Evolutionary conservation across 2,888 invertebrate genomes (phyloP), one percentile per base, ranked within the genome.

Genomic region (Drosophila cyrtoloma): DNA sequence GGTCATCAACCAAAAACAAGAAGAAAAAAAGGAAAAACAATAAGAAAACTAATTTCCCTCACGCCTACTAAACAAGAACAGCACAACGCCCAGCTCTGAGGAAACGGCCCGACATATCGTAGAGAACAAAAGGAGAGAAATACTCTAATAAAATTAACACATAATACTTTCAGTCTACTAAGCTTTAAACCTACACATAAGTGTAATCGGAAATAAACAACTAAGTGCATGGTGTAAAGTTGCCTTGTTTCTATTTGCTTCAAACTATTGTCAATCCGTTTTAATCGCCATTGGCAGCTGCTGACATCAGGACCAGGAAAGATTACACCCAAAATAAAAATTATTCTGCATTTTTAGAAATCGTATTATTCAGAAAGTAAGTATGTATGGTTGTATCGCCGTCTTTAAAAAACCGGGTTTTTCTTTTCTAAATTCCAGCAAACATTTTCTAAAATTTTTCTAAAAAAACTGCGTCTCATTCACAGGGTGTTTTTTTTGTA

Each of bases 41-140:
- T 22, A 62, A 73, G 70, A 76, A 81, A 83, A 77, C 74, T 82
- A 81, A 83, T 81, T 82, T 81, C 83, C 81, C 80, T 69, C 75
- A 79, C 79, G 80, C 78, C 75, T 56, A 66, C 59, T 52, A 19
- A 52, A 52, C 33, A 28, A n/a, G 28, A 10, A 30, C 30, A 30
- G 19, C n/a, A 51, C 37, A 33, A 6, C 19, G 26, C 19, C 30
- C 12, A 28, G 16, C 30, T 47, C 26, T 5, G 47, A 16, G 26
- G 16, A 47, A 47, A 26, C 47, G 26, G 16, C 47, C 47, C 47
- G 9, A 7, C 47, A 47, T 9, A 9, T 26, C 2, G 22, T 16
- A 16, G 22, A 9, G 16, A 16, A 9, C 47, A 26, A 47, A 26
- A 26, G 1, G 5, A 26, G 16, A 16, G 16, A 47, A 47, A 26